These are phyloP conservation scores for Drosophila arawakana DNA, from an alignment of 1,140 invertebrate species.

Conservation along the genomic window DNA sequence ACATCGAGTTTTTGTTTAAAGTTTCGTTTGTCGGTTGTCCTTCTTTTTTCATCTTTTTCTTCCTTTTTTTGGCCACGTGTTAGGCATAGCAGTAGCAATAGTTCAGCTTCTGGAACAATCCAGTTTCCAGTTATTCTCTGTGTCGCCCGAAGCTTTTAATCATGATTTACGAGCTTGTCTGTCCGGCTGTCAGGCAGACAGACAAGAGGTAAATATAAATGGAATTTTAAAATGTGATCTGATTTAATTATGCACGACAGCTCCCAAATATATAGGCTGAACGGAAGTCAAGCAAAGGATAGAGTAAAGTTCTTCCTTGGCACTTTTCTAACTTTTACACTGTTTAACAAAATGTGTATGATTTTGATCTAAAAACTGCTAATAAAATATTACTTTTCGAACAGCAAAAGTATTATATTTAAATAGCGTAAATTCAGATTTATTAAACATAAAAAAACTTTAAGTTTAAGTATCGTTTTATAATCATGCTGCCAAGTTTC, in stretches of 20 bases:
- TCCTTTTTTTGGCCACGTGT: constrained; percentile 55
- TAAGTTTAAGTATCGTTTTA: constrained; percentile 16
- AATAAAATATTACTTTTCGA: too few species aligned
- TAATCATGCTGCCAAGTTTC: neutral
- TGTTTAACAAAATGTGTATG: too few species aligned
- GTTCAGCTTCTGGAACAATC: constrained; percentile 28
- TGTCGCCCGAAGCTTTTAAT: constrained; percentile 83
- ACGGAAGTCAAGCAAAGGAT: neutral
- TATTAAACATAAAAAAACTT: too few species aligned
- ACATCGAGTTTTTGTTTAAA: constrained; percentile 72
- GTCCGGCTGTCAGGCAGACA: constrained; percentile 46
- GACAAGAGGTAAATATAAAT: constrained; percentile 84
- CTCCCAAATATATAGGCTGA: constrained; percentile 34
- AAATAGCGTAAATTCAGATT: too few species aligned
- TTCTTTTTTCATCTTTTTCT: constrained; percentile 4
- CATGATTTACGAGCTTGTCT: constrained; percentile 79
- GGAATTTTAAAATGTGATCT: constrained; percentile 84
- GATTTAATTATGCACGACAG: constrained; percentile 82
- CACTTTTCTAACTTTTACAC: constrained; percentile 41
- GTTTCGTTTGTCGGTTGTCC: constrained; percentile 39
- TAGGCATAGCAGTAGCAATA: constrained; percentile 65
- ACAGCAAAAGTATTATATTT: too few species aligned
- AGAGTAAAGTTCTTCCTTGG: neutral
- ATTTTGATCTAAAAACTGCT: too few species aligned
- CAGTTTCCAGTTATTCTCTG: constrained; percentile 37